Evolutionary conservation across 1,140 invertebrate species (phyloP).

Genomic region (Tribolium castaneum): DNA sequence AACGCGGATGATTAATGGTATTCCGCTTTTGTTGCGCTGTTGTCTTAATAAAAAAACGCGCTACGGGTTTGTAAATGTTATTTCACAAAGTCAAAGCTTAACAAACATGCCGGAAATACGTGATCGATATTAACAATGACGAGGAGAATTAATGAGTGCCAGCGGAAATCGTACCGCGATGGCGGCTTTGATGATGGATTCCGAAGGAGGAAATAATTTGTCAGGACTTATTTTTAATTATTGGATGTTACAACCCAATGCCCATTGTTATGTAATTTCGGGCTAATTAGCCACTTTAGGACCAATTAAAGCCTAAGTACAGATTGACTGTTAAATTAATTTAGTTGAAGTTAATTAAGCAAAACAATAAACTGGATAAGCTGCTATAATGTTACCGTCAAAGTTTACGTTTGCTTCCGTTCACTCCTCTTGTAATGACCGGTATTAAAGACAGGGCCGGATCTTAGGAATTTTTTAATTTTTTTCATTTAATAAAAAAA

Average conservation of each 20-base stretch:
- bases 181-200: not conserved
- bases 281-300: not conserved
- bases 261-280: not conserved
- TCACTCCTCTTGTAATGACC: no score
- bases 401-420: not conserved
- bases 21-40: constrained; percentile 29
- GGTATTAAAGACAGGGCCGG: no score
- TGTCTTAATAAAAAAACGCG: constrained; percentile 33
- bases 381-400: not conserved
- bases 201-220: not conserved
- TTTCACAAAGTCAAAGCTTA: constrained; percentile 35
- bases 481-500: no score
- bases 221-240: not conserved
- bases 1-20: constrained; percentile 27
- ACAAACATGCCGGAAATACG: constrained; percentile 31
- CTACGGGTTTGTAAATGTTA: constrained; percentile 23
- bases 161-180: constrained; percentile 1
- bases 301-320: not conserved
- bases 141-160: constrained; percentile 19
- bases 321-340: constrained; percentile 5
- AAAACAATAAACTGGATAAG: not conserved
- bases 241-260: not conserved
- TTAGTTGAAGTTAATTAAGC: not conserved
- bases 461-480: no score
- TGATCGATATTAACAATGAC: constrained; percentile 35